Evolutionary conservation across 1,140 invertebrate genomes (phyloP).

Genomic region (Condylostylus longicornis): DNA sequence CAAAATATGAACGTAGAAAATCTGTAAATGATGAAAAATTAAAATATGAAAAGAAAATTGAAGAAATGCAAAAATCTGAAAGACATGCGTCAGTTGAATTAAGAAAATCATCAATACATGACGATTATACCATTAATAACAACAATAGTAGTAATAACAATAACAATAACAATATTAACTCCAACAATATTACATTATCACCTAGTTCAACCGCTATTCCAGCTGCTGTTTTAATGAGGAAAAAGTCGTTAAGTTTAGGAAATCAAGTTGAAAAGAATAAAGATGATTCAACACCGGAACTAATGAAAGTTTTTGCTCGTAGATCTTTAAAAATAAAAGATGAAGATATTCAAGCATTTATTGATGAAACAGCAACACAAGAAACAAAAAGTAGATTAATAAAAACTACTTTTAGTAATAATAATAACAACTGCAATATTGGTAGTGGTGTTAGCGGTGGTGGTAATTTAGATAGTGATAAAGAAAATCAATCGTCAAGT

Average conservation of each 20-base stretch:
- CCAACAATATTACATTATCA: too few species aligned
- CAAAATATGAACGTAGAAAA: slow-evolving; percentile 23
- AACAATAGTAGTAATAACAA: slow-evolving; percentile 3
- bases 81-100: slow-evolving; percentile 32
- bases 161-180: not conserved
- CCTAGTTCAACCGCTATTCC: too few species aligned
- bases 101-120: slow-evolving; percentile 35
- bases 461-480: slow-evolving; percentile 49
- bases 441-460: not conserved
- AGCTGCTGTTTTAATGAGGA: too few species aligned
- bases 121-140: slow-evolving; percentile 2
- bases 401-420: too few species aligned
- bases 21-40: slow-evolving; percentile 21
- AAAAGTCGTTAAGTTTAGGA: too few species aligned
- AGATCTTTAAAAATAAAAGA: slow-evolving; percentile 61
- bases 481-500: slow-evolving; percentile 41
- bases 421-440: slow-evolving; percentile 25
- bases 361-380: slow-evolving; percentile 31
- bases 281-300: slow-evolving; percentile 53
- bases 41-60: slow-evolving; percentile 15
- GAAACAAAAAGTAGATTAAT: slow-evolving; percentile 6
- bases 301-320: slow-evolving; percentile 65
- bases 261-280: slow-evolving; percentile 26
- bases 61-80: slow-evolving; percentile 11
- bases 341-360: slow-evolving; percentile 42